Conservation (phyloP, 2,888 invertebrate genomes). For the Ochropleura leucogaster region DNA sequence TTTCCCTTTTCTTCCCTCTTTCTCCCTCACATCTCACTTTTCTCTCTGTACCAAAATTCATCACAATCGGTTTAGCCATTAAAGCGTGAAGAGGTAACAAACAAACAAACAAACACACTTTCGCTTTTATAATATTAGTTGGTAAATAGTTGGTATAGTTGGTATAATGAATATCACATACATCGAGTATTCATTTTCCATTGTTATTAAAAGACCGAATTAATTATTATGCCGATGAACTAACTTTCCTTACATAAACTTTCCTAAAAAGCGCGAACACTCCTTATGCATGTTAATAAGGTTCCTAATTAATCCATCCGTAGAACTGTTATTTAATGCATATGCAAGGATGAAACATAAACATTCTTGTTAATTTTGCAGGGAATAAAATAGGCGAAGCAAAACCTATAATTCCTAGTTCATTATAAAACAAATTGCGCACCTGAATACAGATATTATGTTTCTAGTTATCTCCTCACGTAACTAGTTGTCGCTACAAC, state of each 20-base stretch:
- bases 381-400: constrained; percentile 23
- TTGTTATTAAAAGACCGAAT: background rate
- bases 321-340: background rate
- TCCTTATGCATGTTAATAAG: constrained; percentile 6
- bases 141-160: too few relatives aligned
- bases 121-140: too few relatives aligned
- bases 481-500: constrained; percentile 39
- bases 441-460: constrained; percentile 47
- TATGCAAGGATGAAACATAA: background rate
- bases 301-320: background rate
- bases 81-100: too few relatives aligned
- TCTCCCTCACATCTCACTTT: too few relatives aligned
- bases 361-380: constrained; percentile 4
- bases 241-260: constrained; percentile 2
- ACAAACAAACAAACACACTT: too few relatives aligned
- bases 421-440: constrained; percentile 50
- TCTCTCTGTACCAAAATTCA: too few relatives aligned
- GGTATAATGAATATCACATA: too few relatives aligned
- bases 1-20: too few relatives aligned
- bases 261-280: constrained; percentile 1
- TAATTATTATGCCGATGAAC: background rate
- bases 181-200: too few relatives aligned
- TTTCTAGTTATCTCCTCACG: constrained; percentile 9
- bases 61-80: too few relatives aligned
- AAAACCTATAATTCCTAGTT: constrained; percentile 27